These are phyloP conservation scores for zebrafish (Danio rerio) DNA, from an alignment of 2,113 vertebrate genomes.

Conservation along the genomic window DNA sequence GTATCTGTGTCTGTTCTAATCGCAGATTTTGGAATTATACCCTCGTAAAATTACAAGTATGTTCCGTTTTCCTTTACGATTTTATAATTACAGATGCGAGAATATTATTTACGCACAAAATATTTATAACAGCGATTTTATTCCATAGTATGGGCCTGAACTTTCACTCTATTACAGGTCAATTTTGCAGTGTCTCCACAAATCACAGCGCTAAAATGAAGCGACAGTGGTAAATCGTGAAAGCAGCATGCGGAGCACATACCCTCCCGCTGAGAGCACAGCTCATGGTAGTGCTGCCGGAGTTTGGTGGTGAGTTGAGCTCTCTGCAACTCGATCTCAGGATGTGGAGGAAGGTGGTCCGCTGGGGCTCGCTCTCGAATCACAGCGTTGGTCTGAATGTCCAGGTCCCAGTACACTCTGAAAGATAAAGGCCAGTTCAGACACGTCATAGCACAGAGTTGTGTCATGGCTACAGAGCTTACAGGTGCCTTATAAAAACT, in stretches of 20 bases:
- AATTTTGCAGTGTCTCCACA: no score
- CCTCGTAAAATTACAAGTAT: no score
- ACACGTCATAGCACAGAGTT: not conserved
- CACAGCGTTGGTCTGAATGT: constrained; percentile 92
- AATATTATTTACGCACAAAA: no score
- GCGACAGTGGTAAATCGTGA: not conserved
- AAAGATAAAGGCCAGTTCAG: constrained; percentile 44
- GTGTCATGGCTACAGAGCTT: not conserved
- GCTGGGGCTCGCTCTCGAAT: constrained; percentile 85
- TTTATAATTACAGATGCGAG: no score
- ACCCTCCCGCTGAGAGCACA: constrained; percentile 94
- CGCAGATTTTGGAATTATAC: no score
- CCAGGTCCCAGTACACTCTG: constrained; percentile 95
- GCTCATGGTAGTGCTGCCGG: constrained; percentile 93
- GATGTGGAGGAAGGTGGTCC: constrained; percentile 86
- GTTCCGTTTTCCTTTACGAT: no score
- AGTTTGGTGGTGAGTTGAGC: constrained; percentile 94
- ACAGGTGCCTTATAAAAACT: no score
- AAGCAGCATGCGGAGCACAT: not conserved
- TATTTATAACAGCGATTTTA: no score
- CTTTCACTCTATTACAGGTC: no score
- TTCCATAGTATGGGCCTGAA: no score
- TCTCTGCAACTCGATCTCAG: constrained; percentile 92
- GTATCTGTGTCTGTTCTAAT: no score
- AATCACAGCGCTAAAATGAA: no score